Evolutionary conservation across 2,888 invertebrate species (phyloP), one percentile per base, ranked within the genome.

Genomic region (Tyria jacobaeae): DNA sequence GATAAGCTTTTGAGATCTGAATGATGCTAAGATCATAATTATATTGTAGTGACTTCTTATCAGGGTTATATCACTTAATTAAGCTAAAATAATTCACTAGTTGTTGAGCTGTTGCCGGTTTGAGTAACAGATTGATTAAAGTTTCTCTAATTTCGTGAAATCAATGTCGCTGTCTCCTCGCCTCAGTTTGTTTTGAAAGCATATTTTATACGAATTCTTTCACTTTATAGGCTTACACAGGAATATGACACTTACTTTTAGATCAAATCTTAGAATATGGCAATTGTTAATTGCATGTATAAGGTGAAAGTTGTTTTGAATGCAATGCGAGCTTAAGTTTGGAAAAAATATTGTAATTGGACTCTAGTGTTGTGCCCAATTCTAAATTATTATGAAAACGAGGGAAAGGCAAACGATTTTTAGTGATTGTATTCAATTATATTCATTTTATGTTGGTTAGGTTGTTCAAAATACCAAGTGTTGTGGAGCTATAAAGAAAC

Each of bases 71-170:
- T 68, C 66, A 68, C 60, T 66, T 75, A 68, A 77, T 72, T 72
- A 66, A 67, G 55, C 55, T 66, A 60, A 71, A 73, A 72, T 72
- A 71, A 70, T 66, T 70, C 58, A 57, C 63, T 62, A 66, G 65
- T 75, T 71, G 64, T 68, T 35, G 57, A 66, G 65, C 58, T 53
- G 54, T 68, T n/a, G n/a, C n/a, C 64, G 57, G 67, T 67, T 78
- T 78, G 82, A 83, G 71, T 81, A 86, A 81, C 85, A 84, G 82
- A 78, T 82, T 80, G 82, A 86, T 86, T 85, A 79, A 86, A 86
- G 77, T 75, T 74, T 68, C 51, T 62, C 57, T 66, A 73, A 78
- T 75, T 73, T 72, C 59, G 73, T 70, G 75, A 70, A 75, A 80
- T 75, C 75, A 71, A 70, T 71, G 75, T 72, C 62, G 41, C 59